phyloP scores from a whole-genome alignment of 1,140 invertebrate species.

The Saccostrea cuccullata region DNA sequence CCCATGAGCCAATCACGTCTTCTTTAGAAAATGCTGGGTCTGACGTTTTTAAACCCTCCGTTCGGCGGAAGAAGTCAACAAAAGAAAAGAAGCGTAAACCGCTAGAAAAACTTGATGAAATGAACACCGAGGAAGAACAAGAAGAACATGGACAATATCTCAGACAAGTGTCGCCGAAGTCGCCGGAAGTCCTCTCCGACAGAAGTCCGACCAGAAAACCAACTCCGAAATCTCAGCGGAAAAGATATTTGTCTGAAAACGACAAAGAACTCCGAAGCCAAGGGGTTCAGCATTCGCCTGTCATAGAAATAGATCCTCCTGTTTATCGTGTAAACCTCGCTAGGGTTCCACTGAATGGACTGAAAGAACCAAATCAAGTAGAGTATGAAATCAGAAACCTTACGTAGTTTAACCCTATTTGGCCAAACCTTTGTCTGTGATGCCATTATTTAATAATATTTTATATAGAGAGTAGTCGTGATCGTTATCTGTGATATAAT shows the following conservation, averaged over 20 bases:
- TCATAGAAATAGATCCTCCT: not conserved
- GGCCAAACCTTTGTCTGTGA: not conserved
- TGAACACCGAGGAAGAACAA: not conserved
- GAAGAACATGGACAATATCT: not conserved
- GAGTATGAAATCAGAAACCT: slow-evolving; percentile 20
- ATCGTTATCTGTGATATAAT: too few species aligned
- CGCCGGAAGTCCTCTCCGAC: slow-evolving; percentile 39
- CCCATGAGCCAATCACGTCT: not conserved
- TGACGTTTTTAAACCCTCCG: not conserved
- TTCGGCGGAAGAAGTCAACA: not conserved
- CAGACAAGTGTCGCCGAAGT: not conserved
- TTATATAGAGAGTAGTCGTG: too few species aligned
- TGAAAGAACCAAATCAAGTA: not conserved
- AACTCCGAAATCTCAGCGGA: slow-evolving; percentile 6
- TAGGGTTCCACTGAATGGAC: not conserved
- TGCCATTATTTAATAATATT: too few species aligned
- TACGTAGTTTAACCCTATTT: not conserved
- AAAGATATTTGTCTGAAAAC: slow-evolving; percentile 51
- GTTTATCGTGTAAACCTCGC: not conserved
- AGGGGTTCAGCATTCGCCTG: slow-evolving; percentile 27
- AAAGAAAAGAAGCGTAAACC: not conserved
- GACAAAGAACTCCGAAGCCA: slow-evolving; percentile 45
- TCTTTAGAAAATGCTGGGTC: not conserved
- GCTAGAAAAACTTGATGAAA: slow-evolving; percentile 6
- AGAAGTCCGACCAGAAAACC: slow-evolving; percentile 19